Evolutionary conservation across 2,113 vertebrate genomes (phyloP), one percentile per base, ranked within the genome.

Genomic region (Meles meles): DNA sequence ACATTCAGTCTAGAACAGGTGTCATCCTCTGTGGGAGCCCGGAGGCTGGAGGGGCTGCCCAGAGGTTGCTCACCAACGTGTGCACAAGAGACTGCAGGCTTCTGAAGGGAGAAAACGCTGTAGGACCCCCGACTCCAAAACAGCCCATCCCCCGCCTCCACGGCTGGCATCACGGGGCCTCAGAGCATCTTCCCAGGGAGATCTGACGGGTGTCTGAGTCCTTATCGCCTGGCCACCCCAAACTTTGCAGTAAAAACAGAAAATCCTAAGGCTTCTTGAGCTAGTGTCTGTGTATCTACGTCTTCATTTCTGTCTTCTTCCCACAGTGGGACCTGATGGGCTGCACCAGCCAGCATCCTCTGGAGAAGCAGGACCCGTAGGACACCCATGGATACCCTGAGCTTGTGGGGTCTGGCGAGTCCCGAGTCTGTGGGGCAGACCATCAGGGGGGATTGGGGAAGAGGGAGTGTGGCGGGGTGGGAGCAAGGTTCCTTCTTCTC

Each of bases 261-360:
- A 18, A 23, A 8, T 37, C n/a, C 15, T 5, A 6, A 18, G 29
- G 1, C 29, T 2, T 3, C 20, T 6, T 25, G 20, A 1, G 1
- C 39, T 3, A 1, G 29, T 3, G 39, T 76, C 52, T 18, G 29
- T 1, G 1, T 12, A 2, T 0, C 12, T 2, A 0, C 2, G 21
- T 10, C 87, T 17, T 10, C 37, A 2, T 0, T 1, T 44, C 20
- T 10, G 3, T 17, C 55, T 59, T n/a, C 49, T n/a, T 42, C 27
- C 63, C 6, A 3, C 13, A 42, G 39, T 2, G 5, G 12, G 42
- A 25, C 27, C 27, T 2, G 15, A 4, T 0, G 12, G 89, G 27
- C 18, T 12, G 1, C 31, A 3, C 25, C 47, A 0, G 63, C 10
- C 29, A 44, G 15, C 4, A 4, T 15, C 57, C 6, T 82, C 27